phyloP scores from a whole-genome alignment of 1,140 invertebrate genomes.

The Trigoniulus corallinus region DNA sequence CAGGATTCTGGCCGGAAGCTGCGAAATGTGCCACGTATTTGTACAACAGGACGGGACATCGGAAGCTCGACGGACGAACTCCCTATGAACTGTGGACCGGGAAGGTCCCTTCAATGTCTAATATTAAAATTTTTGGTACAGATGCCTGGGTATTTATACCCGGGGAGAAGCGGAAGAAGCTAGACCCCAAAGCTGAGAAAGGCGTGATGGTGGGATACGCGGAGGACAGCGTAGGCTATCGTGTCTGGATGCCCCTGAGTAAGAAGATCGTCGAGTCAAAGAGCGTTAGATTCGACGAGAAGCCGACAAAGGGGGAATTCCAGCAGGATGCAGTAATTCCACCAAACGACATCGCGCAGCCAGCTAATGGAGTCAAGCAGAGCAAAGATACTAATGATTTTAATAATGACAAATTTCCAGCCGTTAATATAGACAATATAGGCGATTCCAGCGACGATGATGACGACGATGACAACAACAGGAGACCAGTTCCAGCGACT shows the following conservation, averaged over 20 bases:
- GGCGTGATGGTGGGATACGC: conserved; percentile 2
- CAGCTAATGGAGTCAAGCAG: background rate
- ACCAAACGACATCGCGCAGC: background rate
- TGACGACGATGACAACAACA: background rate
- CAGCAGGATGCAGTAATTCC: background rate
- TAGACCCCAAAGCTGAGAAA: background rate
- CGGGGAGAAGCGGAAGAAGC: background rate
- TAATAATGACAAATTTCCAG: background rate
- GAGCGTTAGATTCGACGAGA: background rate
- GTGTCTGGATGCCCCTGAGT: background rate
- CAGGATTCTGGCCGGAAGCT: conserved; percentile 30
- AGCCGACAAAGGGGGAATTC: background rate
- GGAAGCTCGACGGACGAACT: conserved; percentile 3
- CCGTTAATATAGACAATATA: background rate
- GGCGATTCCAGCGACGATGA: background rate
- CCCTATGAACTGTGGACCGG: conserved; percentile 17
- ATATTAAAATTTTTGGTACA: conserved; percentile 1
- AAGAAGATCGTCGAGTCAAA: background rate
- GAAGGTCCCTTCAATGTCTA: conserved; percentile 8
- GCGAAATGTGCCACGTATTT: conserved; percentile 25
- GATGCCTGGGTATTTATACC: conserved; percentile 9
- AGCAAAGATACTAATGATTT: background rate
- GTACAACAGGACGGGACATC: conserved; percentile 20
- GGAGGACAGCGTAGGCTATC: background rate
- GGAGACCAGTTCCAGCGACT: background rate